Evolutionary conservation across 1,140 invertebrate genomes (phyloP).

Genomic region (Drosophila kikkawai): DNA sequence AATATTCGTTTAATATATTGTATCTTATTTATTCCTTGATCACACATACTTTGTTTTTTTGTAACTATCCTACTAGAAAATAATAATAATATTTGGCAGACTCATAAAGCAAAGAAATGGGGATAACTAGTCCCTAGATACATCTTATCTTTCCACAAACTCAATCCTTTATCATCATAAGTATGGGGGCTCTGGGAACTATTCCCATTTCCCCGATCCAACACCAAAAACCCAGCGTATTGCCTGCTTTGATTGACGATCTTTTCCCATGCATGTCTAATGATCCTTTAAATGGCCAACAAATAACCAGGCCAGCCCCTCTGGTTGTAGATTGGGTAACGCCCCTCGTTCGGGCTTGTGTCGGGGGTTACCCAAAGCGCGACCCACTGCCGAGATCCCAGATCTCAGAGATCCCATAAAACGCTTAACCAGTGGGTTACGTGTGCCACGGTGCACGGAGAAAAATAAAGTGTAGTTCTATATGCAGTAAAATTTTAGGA

Average conservation of each 20-base stretch:
- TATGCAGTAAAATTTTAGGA: no score
- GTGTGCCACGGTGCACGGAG: conserved; percentile 19
- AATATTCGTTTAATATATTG: no score
- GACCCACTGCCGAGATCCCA: conserved; percentile 7
- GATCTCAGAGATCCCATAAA: conserved; percentile 6
- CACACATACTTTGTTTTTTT: no score
- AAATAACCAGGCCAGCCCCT: conserved; percentile 27
- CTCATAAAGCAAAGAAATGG: neutral
- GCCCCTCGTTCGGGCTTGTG: conserved; percentile 39
- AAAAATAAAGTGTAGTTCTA: neutral
- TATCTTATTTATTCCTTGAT: no score
- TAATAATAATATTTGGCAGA: no score
- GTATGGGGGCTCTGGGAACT: conserved; percentile 5
- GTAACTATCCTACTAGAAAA: no score
- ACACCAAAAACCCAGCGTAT: neutral
- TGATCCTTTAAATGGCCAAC: conserved; percentile 61
- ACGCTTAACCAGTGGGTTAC: conserved; percentile 17
- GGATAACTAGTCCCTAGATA: neutral
- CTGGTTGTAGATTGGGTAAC: conserved; percentile 35
- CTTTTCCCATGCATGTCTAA: conserved; percentile 43
- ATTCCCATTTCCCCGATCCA: conserved; percentile 14
- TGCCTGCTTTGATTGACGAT: conserved; percentile 30
- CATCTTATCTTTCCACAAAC: neutral
- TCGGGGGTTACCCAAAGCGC: conserved; percentile 35
- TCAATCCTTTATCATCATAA: conserved; percentile 15